Percentiles rank a stretch among this genome's conserved stretches.
Conservation (phyloP, 1,140 invertebrate genomes). For the Stegodyphus mimosarum region DNA sequence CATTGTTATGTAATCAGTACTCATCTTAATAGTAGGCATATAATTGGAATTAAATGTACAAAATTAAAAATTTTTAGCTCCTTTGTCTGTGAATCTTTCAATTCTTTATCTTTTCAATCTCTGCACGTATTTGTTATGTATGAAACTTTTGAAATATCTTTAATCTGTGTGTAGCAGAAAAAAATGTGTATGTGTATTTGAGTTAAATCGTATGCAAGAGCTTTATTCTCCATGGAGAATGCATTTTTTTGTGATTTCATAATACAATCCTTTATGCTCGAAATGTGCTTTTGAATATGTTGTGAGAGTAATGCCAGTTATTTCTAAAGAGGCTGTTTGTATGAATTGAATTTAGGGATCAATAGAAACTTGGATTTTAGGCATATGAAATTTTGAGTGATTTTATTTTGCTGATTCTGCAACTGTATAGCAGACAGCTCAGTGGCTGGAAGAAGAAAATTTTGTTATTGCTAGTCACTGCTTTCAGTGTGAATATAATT, state of each 20-base stretch:
- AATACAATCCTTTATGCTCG: too few species aligned
- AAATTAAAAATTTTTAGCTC: too few species aligned
- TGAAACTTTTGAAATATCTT: too few species aligned
- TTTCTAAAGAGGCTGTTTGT: not conserved
- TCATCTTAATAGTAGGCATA: too few species aligned
- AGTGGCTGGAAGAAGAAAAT: not conserved
- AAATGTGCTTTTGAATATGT: too few species aligned
- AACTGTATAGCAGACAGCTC: not conserved
- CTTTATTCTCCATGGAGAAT: conserved; percentile 52
- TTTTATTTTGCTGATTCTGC: not conserved
- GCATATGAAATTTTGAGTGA: not conserved
- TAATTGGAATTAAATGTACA: too few species aligned
- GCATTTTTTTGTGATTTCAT: not conserved
- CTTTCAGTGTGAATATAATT: conserved; percentile 25
- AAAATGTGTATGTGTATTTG: not conserved
- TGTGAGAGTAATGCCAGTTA: too few species aligned
- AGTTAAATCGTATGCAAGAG: conserved; percentile 54
- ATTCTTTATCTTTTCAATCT: too few species aligned
- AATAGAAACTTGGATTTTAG: not conserved
- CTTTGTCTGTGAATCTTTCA: too few species aligned
- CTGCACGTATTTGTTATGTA: too few species aligned
- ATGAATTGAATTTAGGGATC: not conserved
- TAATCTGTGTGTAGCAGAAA: too few species aligned
- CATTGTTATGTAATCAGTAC: too few species aligned
- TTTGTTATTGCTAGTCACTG: conserved; percentile 46